phyloP scores from a whole-genome alignment of 1,140 invertebrate species.

The Linepithema humile region DNA sequence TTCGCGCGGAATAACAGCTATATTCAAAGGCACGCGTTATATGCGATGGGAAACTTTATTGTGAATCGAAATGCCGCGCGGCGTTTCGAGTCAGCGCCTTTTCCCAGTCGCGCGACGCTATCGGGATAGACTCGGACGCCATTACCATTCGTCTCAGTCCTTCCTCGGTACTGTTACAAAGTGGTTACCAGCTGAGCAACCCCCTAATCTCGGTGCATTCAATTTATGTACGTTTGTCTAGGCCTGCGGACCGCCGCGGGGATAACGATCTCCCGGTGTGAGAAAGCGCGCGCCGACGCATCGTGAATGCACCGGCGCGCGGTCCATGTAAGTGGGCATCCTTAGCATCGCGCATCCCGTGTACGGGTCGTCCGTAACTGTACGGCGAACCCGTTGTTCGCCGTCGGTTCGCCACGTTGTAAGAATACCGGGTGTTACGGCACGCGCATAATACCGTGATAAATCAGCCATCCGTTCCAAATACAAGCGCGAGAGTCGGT shows the following conservation, averaged over 20 bases:
- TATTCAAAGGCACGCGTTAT: background rate
- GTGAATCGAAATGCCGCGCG: background rate
- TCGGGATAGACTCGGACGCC: slow-evolving; percentile 10
- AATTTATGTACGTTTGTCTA: slow-evolving; percentile 73
- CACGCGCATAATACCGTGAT: background rate
- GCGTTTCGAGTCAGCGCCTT: background rate
- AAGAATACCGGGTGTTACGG: background rate
- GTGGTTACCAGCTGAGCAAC: slow-evolving; percentile 63
- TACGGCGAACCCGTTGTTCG: background rate
- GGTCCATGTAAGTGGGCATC: slow-evolving; percentile 8
- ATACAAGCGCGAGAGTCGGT: background rate
- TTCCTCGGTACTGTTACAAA: slow-evolving; percentile 60
- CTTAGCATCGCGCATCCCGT: background rate
- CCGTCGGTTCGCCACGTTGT: slow-evolving; percentile 1
- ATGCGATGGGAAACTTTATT: background rate
- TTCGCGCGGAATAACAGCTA: background rate
- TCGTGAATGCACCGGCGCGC: background rate
- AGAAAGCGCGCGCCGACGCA: slow-evolving; percentile 50
- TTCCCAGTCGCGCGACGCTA: slow-evolving; percentile 31
- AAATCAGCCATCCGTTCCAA: background rate
- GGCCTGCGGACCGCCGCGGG: slow-evolving; percentile 51
- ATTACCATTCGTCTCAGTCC: slow-evolving; percentile 69
- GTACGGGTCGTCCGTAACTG: background rate
- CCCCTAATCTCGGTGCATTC: slow-evolving; percentile 62
- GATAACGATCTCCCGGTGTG: slow-evolving; percentile 69